Evolutionary conservation across 2,797 vertebrate genomes (phyloP).

Genomic region (Buceros bicornis): DNA sequence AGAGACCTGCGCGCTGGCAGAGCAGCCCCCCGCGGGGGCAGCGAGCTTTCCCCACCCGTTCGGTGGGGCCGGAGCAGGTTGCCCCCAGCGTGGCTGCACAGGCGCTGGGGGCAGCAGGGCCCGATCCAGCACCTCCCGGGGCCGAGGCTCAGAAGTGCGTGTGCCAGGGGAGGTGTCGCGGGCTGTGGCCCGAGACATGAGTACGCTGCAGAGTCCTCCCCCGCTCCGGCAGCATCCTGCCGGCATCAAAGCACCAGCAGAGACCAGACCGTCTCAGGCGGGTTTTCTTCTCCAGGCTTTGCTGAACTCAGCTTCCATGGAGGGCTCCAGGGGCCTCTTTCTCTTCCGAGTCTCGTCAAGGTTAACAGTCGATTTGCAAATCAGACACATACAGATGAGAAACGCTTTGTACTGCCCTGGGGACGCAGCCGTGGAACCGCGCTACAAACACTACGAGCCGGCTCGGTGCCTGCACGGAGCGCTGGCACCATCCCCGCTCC

Average conservation of each 20-base stretch:
- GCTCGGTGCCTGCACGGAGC: background rate
- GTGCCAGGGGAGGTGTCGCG: no score
- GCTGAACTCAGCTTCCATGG: background rate
- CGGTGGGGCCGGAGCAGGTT: background rate
- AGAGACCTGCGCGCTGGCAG: background rate
- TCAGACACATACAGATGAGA: no score
- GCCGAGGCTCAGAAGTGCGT: background rate
- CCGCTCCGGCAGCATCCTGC: background rate
- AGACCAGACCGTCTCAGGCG: background rate
- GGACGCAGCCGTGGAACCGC: accelerated
- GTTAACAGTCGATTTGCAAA: background rate
- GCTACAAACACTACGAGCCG: background rate
- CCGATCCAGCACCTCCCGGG: background rate
- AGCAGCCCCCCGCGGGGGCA: background rate
- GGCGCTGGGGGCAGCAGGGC: background rate
- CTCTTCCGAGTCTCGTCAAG: background rate
- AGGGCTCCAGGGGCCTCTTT: background rate
- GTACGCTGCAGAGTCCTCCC: background rate
- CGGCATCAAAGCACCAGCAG: background rate
- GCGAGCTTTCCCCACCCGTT: background rate
- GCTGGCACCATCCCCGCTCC: background rate
- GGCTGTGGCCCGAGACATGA: background rate
- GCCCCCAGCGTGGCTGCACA: background rate
- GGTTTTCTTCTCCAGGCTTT: background rate
- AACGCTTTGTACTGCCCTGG: background rate